Evolutionary conservation across 1,140 invertebrate species (phyloP).

Genomic region (Psilanteris sp.): DNA sequence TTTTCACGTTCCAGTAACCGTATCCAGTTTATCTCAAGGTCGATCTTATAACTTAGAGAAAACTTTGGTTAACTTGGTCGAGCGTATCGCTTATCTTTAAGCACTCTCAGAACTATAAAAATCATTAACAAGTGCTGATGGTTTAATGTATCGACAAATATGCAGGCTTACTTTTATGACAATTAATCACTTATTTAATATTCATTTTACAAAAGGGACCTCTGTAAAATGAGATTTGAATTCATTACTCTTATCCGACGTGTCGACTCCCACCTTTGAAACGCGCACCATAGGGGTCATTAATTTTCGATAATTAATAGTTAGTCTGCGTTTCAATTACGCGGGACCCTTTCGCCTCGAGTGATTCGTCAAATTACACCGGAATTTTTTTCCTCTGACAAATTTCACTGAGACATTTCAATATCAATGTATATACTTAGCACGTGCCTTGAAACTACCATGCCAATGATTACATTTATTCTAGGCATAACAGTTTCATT

Average conservation of each 20-base stretch:
- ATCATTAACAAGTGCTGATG: constrained; percentile 8
- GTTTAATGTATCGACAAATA: constrained; percentile 26
- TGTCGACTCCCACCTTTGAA: constrained; percentile 17
- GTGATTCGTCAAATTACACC: constrained; percentile 44
- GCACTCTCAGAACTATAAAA: not conserved
- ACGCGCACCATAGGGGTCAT: constrained; percentile 42
- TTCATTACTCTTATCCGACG: constrained; percentile 64
- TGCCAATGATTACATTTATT: too few species aligned
- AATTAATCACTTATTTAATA: constrained; percentile 51
- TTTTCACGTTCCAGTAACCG: constrained; percentile 11
- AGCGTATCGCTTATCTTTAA: constrained; percentile 5
- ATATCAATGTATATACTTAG: constrained; percentile 19
- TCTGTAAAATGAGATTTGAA: constrained; percentile 48
- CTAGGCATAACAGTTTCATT: too few species aligned
- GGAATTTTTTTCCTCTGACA: constrained; percentile 14
- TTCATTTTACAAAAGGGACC: constrained; percentile 47
- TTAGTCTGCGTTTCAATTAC: constrained; percentile 52
- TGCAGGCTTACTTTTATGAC: constrained; percentile 12
- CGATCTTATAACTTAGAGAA: constrained; percentile 18
- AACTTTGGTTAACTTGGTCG: constrained; percentile 3
- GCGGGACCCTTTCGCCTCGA: constrained; percentile 27
- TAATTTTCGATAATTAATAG: constrained; percentile 65
- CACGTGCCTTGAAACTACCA: constrained; percentile 9
- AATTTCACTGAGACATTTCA: constrained; percentile 33
- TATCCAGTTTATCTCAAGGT: constrained; percentile 19